Evolutionary conservation across 2,113 vertebrate genomes (phyloP).

Genomic region (Donacobius atricapilla): DNA sequence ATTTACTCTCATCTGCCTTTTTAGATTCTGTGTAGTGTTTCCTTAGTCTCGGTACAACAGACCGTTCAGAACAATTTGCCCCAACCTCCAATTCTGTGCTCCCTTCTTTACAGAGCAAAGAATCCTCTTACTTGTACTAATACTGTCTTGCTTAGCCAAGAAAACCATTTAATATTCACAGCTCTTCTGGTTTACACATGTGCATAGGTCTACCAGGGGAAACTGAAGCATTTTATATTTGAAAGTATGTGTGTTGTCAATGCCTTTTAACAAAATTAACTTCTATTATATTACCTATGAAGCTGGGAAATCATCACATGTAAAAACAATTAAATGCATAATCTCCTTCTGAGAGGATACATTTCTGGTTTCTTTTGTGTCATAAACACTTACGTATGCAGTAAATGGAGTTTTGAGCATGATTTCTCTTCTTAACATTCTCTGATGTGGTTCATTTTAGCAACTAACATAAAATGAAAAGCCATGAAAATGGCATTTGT

Average conservation of each 20-base stretch:
- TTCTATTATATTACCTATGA: not conserved
- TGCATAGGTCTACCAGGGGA: not conserved
- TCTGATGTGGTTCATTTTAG: not conserved
- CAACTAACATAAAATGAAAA: not conserved
- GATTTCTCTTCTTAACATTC: not conserved
- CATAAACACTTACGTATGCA: not conserved
- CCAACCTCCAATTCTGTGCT: not conserved
- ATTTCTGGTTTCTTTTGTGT: not conserved
- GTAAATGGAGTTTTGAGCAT: not conserved
- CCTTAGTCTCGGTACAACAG: not conserved
- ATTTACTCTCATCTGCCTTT: not conserved
- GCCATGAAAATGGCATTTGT: not conserved
- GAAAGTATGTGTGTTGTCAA: not conserved
- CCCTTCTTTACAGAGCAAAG: not conserved
- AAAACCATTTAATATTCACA: not conserved
- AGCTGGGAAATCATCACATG: not conserved
- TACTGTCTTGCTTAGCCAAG: not conserved
- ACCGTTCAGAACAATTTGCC: not conserved
- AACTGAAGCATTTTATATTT: not conserved
- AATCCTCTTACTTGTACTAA: not conserved
- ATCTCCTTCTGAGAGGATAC: not conserved
- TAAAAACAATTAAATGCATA: not conserved
- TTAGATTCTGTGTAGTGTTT: not conserved
- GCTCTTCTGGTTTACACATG: not conserved
- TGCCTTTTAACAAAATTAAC: not conserved